Percentiles rank a stretch among this genome's conserved stretches.
Conservation (phyloP, 2,888 invertebrate genomes). For the Laspeyria flexula region DNA sequence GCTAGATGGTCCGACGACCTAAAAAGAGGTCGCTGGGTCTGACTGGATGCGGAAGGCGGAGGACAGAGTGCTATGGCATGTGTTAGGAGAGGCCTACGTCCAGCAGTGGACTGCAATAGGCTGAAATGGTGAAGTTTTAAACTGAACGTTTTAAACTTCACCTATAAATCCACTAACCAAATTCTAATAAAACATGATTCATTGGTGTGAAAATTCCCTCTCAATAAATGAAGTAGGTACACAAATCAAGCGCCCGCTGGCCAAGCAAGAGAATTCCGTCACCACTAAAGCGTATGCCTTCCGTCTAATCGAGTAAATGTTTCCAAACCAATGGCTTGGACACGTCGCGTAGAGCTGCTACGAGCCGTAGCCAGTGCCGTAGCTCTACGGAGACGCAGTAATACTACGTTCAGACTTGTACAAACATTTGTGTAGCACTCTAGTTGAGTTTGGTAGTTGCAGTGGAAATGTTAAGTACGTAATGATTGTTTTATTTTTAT, state of each 20-base stretch:
- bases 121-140: too few species aligned
- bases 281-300: slow-evolving; percentile 77
- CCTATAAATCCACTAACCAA: background rate
- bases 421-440: slow-evolving; percentile 67
- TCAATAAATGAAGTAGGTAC: slow-evolving; percentile 47
- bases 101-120: too few species aligned
- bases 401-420: slow-evolving; percentile 56
- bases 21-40: too few species aligned
- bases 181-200: slow-evolving; percentile 29
- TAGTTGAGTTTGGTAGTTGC: slow-evolving; percentile 46
- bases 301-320: slow-evolving; percentile 80
- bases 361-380: slow-evolving; percentile 59
- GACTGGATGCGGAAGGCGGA: too few species aligned
- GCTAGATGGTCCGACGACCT: too few species aligned
- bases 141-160: too few species aligned
- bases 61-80: too few species aligned
- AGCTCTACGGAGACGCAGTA: slow-evolving; percentile 51
- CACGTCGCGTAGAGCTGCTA: slow-evolving; percentile 69
- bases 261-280: slow-evolving; percentile 63
- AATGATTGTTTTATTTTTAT: background rate
- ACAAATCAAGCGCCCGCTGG: slow-evolving; percentile 55
- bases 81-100: too few species aligned
- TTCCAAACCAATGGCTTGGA: slow-evolving; percentile 73
- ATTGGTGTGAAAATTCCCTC: slow-evolving; percentile 31
- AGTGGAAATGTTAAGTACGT: slow-evolving; percentile 42